phyloP scores from a whole-genome alignment of 2,113 vertebrate species.

The Zosterops japonicus region DNA sequence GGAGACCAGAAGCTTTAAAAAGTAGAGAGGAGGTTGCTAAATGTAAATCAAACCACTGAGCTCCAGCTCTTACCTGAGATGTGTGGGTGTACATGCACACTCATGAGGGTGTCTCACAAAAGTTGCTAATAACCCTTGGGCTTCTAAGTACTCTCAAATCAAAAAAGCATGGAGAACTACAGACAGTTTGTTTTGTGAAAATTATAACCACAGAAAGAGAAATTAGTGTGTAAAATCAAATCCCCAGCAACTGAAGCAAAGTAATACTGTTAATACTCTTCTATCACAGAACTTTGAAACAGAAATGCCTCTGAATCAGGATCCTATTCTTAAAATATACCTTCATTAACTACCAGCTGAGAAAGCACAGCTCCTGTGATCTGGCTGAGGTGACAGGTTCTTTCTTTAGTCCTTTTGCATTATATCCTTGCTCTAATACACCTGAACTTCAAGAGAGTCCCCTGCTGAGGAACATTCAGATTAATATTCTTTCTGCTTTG shows the following conservation, averaged over 20 bases:
- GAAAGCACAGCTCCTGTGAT: not conserved
- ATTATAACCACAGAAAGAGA: not conserved
- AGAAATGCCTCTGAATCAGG: not conserved
- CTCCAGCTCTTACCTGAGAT: not conserved
- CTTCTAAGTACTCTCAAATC: not conserved
- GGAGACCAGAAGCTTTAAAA: not conserved
- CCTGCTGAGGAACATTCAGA: not conserved
- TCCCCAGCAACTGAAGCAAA: not conserved
- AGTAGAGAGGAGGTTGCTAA: not conserved
- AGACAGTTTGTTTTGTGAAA: not conserved
- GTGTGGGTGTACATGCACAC: not conserved
- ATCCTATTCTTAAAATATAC: not conserved
- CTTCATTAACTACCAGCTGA: not conserved
- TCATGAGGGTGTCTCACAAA: rapidly evolving
- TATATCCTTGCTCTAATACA: not conserved
- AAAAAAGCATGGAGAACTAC: not conserved
- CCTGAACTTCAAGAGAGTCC: not conserved
- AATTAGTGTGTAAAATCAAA: not conserved
- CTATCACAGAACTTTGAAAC: not conserved
- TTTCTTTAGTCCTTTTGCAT: not conserved
- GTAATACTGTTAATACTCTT: not conserved
- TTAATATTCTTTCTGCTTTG: not conserved
- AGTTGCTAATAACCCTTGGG: not conserved
- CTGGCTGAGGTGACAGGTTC: not conserved
- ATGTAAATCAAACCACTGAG: not conserved